Base-by-base conservation (phyloP, 2,113 vertebrate genomes). In the Ptilonorhynchus violaceus region DNA sequence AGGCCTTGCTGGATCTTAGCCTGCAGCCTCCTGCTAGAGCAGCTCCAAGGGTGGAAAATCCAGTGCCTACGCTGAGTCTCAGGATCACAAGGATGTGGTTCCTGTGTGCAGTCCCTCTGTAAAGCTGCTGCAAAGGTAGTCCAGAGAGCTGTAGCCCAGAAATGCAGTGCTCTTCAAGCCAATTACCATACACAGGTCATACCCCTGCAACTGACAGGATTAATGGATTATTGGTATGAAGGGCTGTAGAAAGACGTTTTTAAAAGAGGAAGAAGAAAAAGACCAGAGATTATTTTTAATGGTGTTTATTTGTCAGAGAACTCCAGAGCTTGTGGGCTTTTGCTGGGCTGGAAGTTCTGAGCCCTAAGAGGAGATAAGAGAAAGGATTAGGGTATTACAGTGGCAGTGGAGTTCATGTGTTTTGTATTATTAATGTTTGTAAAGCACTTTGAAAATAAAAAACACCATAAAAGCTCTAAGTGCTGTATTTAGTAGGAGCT, bases 341-440 rank as follows among this genome's bases (percentile, higher is more conserved):
- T 94, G 55, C 42, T 3, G 3, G 75, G 31, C 66, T 88, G 60
- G 62, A 94, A 89, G 39, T 93, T 92, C 86, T 90, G 75, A 93
- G 60, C 53, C 92, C 25, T 2, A 81, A 88, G 27, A 93, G 19
- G 63, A 92, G 93, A 95, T 96, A 97, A 96, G 64, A 82, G 59
- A 72, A 94, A 78, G 80, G 85, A 93, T 93, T 87, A 93, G 68
- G 28, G 68, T 92, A 91, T 94, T 94, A 86, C 78, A 60, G 74
- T 50, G 31, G 70, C 6, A 0, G 30, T 58, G 53, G 62, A 94
- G 78, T 94, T 96, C 78, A 52, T 72, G 44, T 92, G 90, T 86
- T 93, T 93, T 96, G 91, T 93, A 94, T 96, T 97, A 94, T 94
- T 96, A 95, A 97, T 96, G 87, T 93, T 96, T 80, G 68, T 74